Base-by-base conservation (phyloP, 2,888 invertebrate genomes). In the Microdon myrmicae region DNA sequence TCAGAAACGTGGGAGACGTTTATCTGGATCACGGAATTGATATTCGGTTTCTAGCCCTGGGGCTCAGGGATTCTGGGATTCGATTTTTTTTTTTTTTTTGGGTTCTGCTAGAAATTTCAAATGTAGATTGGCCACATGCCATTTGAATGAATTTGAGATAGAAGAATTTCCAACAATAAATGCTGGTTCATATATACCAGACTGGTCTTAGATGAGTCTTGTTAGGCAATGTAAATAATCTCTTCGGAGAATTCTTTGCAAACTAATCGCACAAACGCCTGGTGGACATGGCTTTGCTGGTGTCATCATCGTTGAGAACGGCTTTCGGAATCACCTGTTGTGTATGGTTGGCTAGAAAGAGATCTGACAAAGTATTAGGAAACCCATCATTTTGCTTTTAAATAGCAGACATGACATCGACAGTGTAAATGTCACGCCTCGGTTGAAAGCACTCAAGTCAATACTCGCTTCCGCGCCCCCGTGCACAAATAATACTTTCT, bases 211-310 rank as follows among this genome's bases (percentile, higher is more conserved):
- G 83, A 81, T 64, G 82, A 82, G 74, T 96, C 96, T 3, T 90
- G 88, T 75, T 97, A 96, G 1, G 96, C 94, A 3, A 98, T 91
- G 77, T 94, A 97, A 71, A 96, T 88, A 38, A 95, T 90, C 82
- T 98, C 98, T 59, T 88, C 87, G n/a, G 84, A 82, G 0, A 83
- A 83, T 43, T 82, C 82, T 9, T 81, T 80, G 70, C 90, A 86
- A 25, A 85, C 85, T 31, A 96, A 83, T 37, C 91, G 85, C 16
- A 96, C 86, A 78, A 96, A 96, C 0, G 92, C 91, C 80, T 95
- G 94, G 76, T 93, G 92, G 31, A 92, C 74, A 94, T 86, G 0
- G 88, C 68, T 74, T 89, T 87, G 68, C 82, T 83, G 9, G 79
- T 83, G 37, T 82, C 81, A 72, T 87, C 86, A 79, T 94, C 93